Base-by-base conservation (phyloP, 2,888 invertebrate genomes). In the Fragum fragum region DNA sequence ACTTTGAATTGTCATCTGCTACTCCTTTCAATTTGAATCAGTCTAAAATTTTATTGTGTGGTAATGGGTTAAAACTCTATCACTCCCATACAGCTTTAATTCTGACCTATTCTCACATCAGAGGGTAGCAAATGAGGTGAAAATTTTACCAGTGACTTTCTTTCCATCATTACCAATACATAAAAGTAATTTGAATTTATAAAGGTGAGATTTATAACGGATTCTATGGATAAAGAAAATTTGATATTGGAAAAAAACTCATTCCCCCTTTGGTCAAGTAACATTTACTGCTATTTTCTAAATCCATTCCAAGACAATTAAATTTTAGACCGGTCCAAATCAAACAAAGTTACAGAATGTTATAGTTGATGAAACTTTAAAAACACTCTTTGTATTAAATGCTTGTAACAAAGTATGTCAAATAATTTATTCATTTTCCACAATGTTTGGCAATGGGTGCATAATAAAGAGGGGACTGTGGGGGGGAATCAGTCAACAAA, bases 371-470 rank as follows among this genome's bases (percentile, higher is more conserved):
- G 2, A 47, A 47, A 5, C 47, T 14, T 14, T 47, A 47, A 5
- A 14, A 47, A 39, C 39, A 39, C 6, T 39, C 14, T 39, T 14
- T 39, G 39, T 6, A 39, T 39, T 39, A 9, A 14, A 39, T 39
- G 39, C 14, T 14, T 14, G 7, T 39, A 39, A 6, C 6, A 39
- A 14, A 39, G 6, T 5, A 21, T 55, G 3, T n/a, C 6, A n/a
- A 55, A 21, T 6, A 55, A 21, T 55, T 55, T 18, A n/a, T 55
- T 23, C 55, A 21, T 55, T 55, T 55, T 23, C 55, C 55, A 55
- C 55, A 55, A 55, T 55, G 1, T 7, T 55, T 55, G 16, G 1
- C 6, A 21, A n/a, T 53, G n/a, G n/a, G n/a, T n/a, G n/a, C n/a
- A n/a, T n/a, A n/a, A n/a, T n/a, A n/a, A n/a, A n/a, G n/a, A n/a